Conservation (phyloP, 2,888 invertebrate genomes). For the Rotaria socialis region DNA sequence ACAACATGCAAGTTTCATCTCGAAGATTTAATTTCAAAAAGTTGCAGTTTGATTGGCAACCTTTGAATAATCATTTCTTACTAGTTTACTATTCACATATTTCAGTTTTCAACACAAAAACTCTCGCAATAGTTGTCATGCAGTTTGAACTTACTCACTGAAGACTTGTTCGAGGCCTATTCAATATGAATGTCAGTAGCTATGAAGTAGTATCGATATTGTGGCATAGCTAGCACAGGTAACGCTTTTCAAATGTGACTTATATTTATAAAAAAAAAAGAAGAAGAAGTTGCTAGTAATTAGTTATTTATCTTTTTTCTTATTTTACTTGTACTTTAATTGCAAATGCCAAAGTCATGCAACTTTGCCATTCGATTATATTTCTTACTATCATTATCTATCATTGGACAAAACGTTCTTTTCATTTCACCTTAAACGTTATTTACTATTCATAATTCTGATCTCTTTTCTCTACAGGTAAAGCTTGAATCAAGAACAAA, state of each 20-base stretch:
- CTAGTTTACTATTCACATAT: no score
- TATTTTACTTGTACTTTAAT: neutral
- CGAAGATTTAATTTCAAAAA: no score
- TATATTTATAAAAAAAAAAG: neutral
- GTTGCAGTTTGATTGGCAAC: no score
- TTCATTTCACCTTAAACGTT: neutral
- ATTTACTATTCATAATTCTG: neutral
- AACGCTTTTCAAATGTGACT: neutral
- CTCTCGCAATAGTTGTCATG: no score
- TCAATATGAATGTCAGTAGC: no score
- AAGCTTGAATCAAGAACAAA: neutral
- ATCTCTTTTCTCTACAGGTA: no score
- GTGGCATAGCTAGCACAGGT: neutral
- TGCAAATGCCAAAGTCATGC: neutral
- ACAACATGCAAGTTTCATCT: no score
- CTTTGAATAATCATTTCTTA: no score
- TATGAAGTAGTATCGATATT: no score
- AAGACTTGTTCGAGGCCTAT: no score
- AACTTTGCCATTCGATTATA: neutral
- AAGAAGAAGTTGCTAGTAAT: neutral
- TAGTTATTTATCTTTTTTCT: neutral
- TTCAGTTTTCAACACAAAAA: no score
- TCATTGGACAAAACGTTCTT: neutral
- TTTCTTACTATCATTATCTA: neutral
- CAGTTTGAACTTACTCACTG: no score